Base-by-base conservation (phyloP, 2,113 vertebrate genomes). In the Petrocephalus zakoni region DNA sequence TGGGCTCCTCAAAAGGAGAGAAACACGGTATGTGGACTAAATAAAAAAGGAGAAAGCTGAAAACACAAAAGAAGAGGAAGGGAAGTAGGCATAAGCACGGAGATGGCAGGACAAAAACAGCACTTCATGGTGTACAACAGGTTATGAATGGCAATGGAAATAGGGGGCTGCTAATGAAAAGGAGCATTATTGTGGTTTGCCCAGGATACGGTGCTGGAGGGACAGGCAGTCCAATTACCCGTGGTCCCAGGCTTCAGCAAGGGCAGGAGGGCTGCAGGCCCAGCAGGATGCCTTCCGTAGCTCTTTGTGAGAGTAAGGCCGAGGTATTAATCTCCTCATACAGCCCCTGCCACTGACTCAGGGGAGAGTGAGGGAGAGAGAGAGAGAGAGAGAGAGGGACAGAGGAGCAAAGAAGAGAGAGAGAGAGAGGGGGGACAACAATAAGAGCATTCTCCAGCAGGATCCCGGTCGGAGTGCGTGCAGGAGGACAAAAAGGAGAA, bases 131-230 rank as follows among this genome's bases (percentile, higher is more conserved):
- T 88, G 52, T 25, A 55, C 49, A 92, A 92, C 85, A 72, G 90
- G 90, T 93, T 92, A 88, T 92, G 90, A 93, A 93, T 87, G 87
- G 87, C 11, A 88, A 91, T 89, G 89, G 85, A 88, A 86, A 88
- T 90, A 17, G 52, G 88, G 87, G 90, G 78, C 42, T 87, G 34
- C 19, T 87, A 87, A 90, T 93, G 88, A 95, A 95, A 94, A 92
- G 91, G 90, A 64, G 37, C 29, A 94, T 95, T 94, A 92, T 94
- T 92, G 37, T 89, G 89, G 89, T 93, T 93, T 92, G 91, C 90
- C 92, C 91, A 90, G 92, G 92, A 95, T 93, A 91, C 91, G 90
- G 88, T 90, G 86, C 87, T 75, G 90, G 90, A 93, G 64, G 91
- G 89, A 87, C 49, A 86, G 92, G 89, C 90, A 89, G 93, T 90